Evolutionary conservation across 53 echinoderm and acorn worm species (phyloP), one percentile per base, ranked within the genome.

Genomic region (Glandiceps talaboti): DNA sequence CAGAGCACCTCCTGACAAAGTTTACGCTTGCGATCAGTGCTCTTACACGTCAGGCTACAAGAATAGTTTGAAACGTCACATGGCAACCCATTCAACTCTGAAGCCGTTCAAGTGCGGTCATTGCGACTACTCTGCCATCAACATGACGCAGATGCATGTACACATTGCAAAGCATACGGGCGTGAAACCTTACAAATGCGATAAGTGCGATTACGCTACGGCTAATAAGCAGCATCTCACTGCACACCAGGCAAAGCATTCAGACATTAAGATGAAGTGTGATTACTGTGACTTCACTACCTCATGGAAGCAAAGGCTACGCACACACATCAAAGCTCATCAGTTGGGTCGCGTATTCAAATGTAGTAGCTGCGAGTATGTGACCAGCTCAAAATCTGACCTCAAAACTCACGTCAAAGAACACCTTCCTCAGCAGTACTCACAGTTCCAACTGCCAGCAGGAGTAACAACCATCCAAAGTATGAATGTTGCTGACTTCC

Each of bases 131-230:
- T 87, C 92, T 0, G 93, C 97, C n/a, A 91, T 97, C 82, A 97
- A 93, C 73, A 97, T 97, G 97, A 86, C 97, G 0, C 97, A 97
- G 89, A 97, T 97, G 97, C 92, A 88, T 81, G 88, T 93, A 14
- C 97, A 97, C 76, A 93, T 97, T 31, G 97, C 97, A 27, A 97
- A 97, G 76, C 97, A 97, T 80, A 97, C 97, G 77, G 99, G 99
- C 32, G 82, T 99, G 25, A 99, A 94, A 84, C 91, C 91, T 0
- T 94, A 80, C 79, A 83, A 88, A 75, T 99, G 99, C 74, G 81
- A 89, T 10, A 30, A 86, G 1, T 94, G 99, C 78, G 86, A 87
- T 74, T 99, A 99, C 79, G 83, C 89, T 72, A 89, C 93, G 28
- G 93, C 99, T 78, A 93, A 94, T 86, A 99, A 99, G 79, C 99